Base-by-base conservation (phyloP, 2,888 invertebrate species). In the Lacanobia wlatinum region DNA sequence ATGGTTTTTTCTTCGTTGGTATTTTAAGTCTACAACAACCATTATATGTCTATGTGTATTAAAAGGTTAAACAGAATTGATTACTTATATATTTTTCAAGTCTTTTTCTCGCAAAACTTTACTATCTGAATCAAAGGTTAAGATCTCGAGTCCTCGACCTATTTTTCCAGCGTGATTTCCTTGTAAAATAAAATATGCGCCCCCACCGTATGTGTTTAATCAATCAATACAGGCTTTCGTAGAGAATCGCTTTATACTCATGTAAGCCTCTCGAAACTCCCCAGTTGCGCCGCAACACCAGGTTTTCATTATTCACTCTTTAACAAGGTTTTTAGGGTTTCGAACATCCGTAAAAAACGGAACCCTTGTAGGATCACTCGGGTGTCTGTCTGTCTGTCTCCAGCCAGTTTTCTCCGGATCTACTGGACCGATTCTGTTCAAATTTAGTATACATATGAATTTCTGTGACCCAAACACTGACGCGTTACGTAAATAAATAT, bases 211-310 rank as follows among this genome's bases (percentile, higher is more conserved):
- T 66, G 62, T 78, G 58, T 76, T 78, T 78, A 78, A 78, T 72
- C 63, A 78, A 79, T 76, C 73, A 76, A 76, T 76, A 64, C 28
- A 73, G 43, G 43, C 38, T 56, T 70, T 61, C 50, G 10, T 21
- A 55, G 50, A 38, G 63, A 60, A 60, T 48, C 18, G 40, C 40
- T 78, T 71, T 71, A 34, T 62, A 53, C 28, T 74, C n/a, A 16
- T 55, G 12, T 58, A 53, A 52, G 70, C 23, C 40, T 63, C 10
- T 43, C 63, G 23, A 50, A 78, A 64, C 55, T 64, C 43, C 23
- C 46, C 58, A 70, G 70, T 56, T 72, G 46, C 18, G 34, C 18
- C 14, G 52, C 14, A 40, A 18, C 38, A 62, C n/a, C 28, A 48
- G 34, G 43, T 43, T 63, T 69, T 38, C 12, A 70, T 40, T 70